A percentile compares a stretch with the other conserved stretches of the same genome.
These are phyloP conservation scores for Rhyacichthys aspro DNA, from an alignment of 2,797 vertebrate species.

Conservation along the genomic window DNA sequence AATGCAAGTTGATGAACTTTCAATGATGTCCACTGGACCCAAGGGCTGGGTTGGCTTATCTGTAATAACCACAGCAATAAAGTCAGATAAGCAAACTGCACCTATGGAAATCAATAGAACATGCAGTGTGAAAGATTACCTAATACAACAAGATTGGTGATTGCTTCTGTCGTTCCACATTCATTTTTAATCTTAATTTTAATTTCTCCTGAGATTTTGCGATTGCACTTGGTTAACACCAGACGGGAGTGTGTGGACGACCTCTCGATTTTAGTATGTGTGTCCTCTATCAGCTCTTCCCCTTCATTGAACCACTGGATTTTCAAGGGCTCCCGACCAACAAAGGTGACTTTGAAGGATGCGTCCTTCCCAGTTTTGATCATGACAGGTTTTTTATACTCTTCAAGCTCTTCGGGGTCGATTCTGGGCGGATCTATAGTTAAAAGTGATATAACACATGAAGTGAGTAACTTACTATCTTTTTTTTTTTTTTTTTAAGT, in stretches of 20 bases:
- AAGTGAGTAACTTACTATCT: not conserved
- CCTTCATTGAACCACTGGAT: slow-evolving; percentile 86
- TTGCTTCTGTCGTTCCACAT: slow-evolving; percentile 80
- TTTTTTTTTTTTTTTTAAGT: too few relatives aligned
- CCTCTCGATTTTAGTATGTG: slow-evolving; percentile 77
- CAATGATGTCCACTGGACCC: slow-evolving; percentile 85
- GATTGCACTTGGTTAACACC: slow-evolving; percentile 78
- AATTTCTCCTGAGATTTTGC: slow-evolving; percentile 85
- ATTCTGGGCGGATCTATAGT: slow-evolving; percentile 85
- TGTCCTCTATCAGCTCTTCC: slow-evolving; percentile 77
- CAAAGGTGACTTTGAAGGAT: slow-evolving; percentile 81
- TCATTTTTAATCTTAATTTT: slow-evolving; percentile 87
- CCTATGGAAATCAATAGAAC: not conserved
- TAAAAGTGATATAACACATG: not conserved
- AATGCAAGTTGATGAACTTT: slow-evolving; percentile 75
- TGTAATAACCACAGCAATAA: slow-evolving; percentile 51
- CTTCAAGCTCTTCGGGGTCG: slow-evolving; percentile 75
- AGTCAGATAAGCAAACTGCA: not conserved
- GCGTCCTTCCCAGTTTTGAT: slow-evolving; percentile 85
- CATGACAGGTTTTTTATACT: slow-evolving; percentile 79
- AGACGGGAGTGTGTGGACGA: slow-evolving; percentile 76
- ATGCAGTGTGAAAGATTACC: slow-evolving; percentile 71
- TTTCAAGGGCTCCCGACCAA: slow-evolving; percentile 84
- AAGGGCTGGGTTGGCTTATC: slow-evolving; percentile 87
- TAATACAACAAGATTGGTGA: slow-evolving; percentile 81